Base-by-base conservation (phyloP, 2,113 vertebrate genomes). In the Pelvicachromis taeniatus region DNA sequence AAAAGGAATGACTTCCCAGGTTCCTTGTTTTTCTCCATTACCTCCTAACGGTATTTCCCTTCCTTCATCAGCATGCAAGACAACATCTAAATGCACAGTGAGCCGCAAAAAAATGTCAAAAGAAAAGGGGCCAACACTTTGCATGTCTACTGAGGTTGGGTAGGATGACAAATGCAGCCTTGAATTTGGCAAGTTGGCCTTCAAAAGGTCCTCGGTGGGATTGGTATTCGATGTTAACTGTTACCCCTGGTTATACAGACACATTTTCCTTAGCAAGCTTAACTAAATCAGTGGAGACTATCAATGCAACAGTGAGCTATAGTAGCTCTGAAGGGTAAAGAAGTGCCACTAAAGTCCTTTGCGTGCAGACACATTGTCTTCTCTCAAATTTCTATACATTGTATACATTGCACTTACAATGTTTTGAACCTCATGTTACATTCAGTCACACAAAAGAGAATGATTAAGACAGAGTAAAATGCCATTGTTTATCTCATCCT, bases 161-260 rank as follows among this genome's bases (percentile, higher is more conserved):
- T 26, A 89, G 65, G 33, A 26, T 80, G 81, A 52, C 45, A 82
- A 54, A 54, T 38, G 38, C 40, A 82, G 31, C 45, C 63, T 59
- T 70, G 55, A 54, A 84, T 89, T 42, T 38, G 58, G 56, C 33
- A 63, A 45, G 40, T 79, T 42, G 83, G 61, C 17, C 77, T 38
- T 63, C 12, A 7, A 68, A 59, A 53, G 13, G 58, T 88, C 87
- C 93, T 94, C 5, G 2, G 23, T 48, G 14, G 14, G 38, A 73
- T 19, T 93, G 91, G 86, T 86, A 81, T 79, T 82, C 23, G 80
- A 29, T 86, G 77, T 82, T 84, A 88, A 84, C 83, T 88, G 86
- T 92, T 94, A 87, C 79, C 68, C 81, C 59, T 81, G 78, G 79
- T 89, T 92, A 89, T 88, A 91, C 79, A 82, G 84, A 89, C 93